Evolutionary conservation across 2,113 vertebrate genomes (phyloP), one percentile per base, ranked within the genome.

Genomic region (Takifugu bimaculatus): DNA sequence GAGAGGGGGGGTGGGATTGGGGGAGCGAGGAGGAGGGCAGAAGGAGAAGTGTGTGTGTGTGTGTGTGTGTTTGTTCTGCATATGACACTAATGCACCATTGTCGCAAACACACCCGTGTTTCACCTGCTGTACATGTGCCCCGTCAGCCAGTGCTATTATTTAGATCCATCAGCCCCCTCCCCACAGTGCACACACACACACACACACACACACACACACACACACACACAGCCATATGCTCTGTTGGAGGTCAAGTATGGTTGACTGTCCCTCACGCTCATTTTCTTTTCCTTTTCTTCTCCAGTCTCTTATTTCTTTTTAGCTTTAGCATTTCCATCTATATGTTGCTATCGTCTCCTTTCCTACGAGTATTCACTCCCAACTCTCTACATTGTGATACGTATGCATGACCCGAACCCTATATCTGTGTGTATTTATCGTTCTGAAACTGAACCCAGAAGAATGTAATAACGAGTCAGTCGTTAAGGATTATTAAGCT

Each of bases 81-180:
- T 35, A 67, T 72, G 63, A 66, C 80, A 72, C 12, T 65, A 79
- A 68, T 54, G 47, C 55, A 65, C 59, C 5, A 60, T 68, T 87
- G 88, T 86, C 83, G 82, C 80, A 68, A 85, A 65, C 65, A 68
- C 85, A 83, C 75, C 29, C 68, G 68, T 75, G 67, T 72, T 83
- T 20, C 59, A 77, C 63, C 63, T 64, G 60, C 61, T 49, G 65
- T 55, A 70, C n/a, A 61, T 43, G 35, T 65, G 26, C 42, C 59
- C 82, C 84, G 86, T 14, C 79, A 43, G 11, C 13, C 3, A 35
- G 35, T 48, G 50, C 50, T 51, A 57, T 60, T 57, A 72, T 59
- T 13, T 44, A 44, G 13, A 13, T 44, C 6, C 13, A 44, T 44
- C 11, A 44, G 20, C 20, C 20, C 20, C 52, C 15, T 5, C 13